Evolutionary conservation across 2,797 vertebrate genomes (phyloP).

Genomic region (Aythya fuligula): DNA sequence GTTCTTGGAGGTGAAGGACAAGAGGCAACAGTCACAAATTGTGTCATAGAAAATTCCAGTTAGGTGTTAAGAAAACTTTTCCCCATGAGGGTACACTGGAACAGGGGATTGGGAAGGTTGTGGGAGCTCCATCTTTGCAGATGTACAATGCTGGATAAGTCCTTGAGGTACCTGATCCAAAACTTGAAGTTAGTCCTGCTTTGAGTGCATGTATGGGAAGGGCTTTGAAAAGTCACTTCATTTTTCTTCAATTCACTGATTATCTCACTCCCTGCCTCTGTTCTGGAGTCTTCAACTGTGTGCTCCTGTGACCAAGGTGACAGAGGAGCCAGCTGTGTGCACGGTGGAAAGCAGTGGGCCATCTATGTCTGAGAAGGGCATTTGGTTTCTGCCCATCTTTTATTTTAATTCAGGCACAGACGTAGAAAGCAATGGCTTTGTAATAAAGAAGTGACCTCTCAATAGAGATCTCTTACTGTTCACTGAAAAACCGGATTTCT

Average conservation of each 20-base stretch:
- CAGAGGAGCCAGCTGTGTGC: background rate
- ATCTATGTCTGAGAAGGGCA: background rate
- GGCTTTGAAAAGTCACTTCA: background rate
- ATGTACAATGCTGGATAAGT: background rate
- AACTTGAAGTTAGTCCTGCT: background rate
- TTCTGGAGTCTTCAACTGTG: background rate
- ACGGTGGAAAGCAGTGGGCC: background rate
- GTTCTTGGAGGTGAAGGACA: background rate
- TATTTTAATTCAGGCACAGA: background rate
- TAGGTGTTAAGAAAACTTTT: background rate
- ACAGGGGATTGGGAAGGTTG: background rate
- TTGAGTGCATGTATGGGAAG: background rate
- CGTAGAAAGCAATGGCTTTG: background rate
- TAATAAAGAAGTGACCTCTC: conserved; percentile 21
- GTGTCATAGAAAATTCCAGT: background rate
- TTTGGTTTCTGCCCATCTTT: background rate
- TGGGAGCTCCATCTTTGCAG: background rate
- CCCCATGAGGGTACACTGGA: background rate
- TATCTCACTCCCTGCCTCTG: background rate
- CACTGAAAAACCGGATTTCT: conserved; percentile 20
- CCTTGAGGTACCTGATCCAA: background rate
- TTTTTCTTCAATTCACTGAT: background rate
- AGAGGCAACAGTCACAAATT: background rate
- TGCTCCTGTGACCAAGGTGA: background rate
- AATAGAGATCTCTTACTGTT: background rate